Evolutionary conservation across 1,140 invertebrate species (phyloP), one percentile per base, ranked within the genome.

Genomic region (Drosophila eugracilis): DNA sequence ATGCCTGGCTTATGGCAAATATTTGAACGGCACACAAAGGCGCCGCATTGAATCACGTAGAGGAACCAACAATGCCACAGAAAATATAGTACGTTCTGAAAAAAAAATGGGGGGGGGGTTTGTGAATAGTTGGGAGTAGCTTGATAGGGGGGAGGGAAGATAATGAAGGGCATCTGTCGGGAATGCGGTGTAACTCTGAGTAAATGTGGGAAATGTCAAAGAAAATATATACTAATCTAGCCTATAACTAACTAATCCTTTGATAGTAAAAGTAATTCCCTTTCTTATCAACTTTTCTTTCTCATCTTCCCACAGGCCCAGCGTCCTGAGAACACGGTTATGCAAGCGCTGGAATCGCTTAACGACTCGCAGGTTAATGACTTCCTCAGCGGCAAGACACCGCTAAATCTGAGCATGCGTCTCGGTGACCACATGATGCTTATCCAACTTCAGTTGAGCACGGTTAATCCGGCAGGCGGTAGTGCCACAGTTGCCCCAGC

Each of bases 371-470:
- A 97, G 94, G 97, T 99, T 58, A 98, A 97, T 93, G 97, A 98
- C 92, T 98, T 99, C 91, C 93, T 99, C 9, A 97, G 96, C 89
- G 97, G 97, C 36, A 97, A 97, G 92, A 97, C 97, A 22, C 98
- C 98, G 12, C 92, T 99, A 21, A 98, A 98, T 92, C 93, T 99
- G 45, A 98, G 97, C 36, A 98, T 98, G 97, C 94, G 97, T 59
- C 93, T 98, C 10, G 97, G 97, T 19, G 97, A 98, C 91, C 97
- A 98, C 92, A 98, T 98, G 96, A 98, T 98, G 97, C 94, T 98
- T 54, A 98, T 99, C 57, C 97, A 98, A 91, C 93, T 98, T 34
- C 97, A 98, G 91, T 92, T 99, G 49, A 98, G 97, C 41, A 98
- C 97, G 10, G 95, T 97, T 3, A 93, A 93, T 81, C 92, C 93